phyloP scores from a whole-genome alignment of 2,797 vertebrate genomes.

The Mycteria americana region DNA sequence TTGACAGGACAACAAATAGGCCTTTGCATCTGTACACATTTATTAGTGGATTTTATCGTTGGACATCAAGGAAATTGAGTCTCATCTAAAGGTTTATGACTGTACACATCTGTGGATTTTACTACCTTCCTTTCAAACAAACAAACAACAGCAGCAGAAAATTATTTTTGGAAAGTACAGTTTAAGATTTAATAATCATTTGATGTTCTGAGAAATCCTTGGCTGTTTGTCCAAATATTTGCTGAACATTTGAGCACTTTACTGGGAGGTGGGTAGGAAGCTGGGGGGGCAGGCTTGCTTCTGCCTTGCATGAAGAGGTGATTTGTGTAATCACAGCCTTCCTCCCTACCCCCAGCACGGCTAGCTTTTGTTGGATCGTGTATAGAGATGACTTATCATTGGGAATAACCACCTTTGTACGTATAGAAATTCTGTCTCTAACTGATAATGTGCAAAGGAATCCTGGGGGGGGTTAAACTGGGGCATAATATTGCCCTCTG shows the following conservation, averaged over 20 bases:
- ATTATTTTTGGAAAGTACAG: slow-evolving; percentile 57
- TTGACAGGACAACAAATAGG: slow-evolving; percentile 68
- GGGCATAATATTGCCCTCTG: not conserved
- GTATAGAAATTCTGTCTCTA: not conserved
- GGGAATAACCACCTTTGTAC: not conserved
- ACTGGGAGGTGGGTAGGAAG: not conserved
- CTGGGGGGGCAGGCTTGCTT: not conserved
- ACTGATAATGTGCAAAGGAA: not conserved
- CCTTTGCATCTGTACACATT: slow-evolving; percentile 57
- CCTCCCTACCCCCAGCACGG: not conserved
- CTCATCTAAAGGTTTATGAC: slow-evolving; percentile 62
- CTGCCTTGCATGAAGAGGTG: not conserved
- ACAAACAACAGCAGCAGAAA: slow-evolving; percentile 54
- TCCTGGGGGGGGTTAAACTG: not conserved
- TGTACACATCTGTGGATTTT: slow-evolving; percentile 59
- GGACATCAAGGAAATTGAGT: slow-evolving; percentile 62
- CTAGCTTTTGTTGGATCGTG: not conserved
- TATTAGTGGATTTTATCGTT: slow-evolving; percentile 64
- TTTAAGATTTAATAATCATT: slow-evolving; percentile 66
- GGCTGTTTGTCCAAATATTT: slow-evolving; percentile 52
- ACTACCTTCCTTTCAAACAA: slow-evolving; percentile 59
- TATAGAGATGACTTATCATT: not conserved
- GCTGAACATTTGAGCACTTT: slow-evolving; percentile 2
- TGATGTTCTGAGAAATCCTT: slow-evolving; percentile 51
- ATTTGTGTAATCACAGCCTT: not conserved